Base-by-base conservation (phyloP, 2,888 invertebrate genomes). In the Eilema depressum region DNA sequence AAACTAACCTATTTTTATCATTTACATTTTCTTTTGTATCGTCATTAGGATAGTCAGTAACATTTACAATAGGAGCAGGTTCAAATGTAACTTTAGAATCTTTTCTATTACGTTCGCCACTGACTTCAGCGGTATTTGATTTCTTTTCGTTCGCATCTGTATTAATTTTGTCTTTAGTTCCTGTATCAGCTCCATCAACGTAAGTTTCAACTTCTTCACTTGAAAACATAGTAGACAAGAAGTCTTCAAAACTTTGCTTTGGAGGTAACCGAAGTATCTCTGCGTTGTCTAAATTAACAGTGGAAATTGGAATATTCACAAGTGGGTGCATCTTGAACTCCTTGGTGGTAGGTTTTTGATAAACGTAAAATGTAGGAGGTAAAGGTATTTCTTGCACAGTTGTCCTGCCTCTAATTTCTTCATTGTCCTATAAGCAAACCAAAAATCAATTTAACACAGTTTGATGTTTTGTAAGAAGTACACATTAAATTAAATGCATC, bases 161-260 rank as follows among this genome's bases (percentile, higher is more conserved):
- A 33, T 33, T 57, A 8, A 57, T 17, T 0, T 23, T 14, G 23
- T 25, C 26, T 59, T 59, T 41, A 37, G 37, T n/a, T 60, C n/a
- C 20, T 11, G 10, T 41, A 7, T 41, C 41, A 57, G 33, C 20
- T 25, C 0, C 26, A 41, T 60, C 28, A 3, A 60, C 26, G 28
- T 60, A 26, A n/a, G 26, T n/a, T 28, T 10, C 33, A 26, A 41
- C n/a, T 60, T 66, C 66, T 28, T 66, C 66, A 59, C 37, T 59
- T 59, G 37, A 37, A 41, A 66, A 60, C 3, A 66, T n/a, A 14
- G 57, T 66, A 20, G 59, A 59, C 14, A 66, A 28, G 20, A 66
- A 66, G 12, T 66, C 37, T 20, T 41, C 14, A n/a, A 66, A 66
- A 23, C 8, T 23, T 17, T 25, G 4, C 0, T 65, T 30, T 41